A percentile compares a stretch with the other conserved stretches of the same genome.
phyloP scores from a whole-genome alignment of 2,888 invertebrate genomes.

The Pheosia tremula region DNA sequence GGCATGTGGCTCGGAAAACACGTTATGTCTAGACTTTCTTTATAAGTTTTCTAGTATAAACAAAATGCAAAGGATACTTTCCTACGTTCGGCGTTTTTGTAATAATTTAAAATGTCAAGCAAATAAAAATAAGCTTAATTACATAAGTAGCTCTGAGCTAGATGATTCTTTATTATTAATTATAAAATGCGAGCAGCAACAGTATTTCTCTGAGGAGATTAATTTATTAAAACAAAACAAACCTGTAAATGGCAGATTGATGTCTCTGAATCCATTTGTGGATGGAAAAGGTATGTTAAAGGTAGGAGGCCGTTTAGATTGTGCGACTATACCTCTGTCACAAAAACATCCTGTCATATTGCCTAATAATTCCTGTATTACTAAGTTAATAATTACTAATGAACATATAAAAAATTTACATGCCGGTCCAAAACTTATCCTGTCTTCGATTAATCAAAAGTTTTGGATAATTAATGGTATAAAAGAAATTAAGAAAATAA shows the following conservation, averaged over 20 bases:
- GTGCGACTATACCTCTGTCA: not conserved
- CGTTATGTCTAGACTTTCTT: not conserved
- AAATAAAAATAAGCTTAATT: not conserved
- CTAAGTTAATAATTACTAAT: not conserved
- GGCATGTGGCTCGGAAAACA: not conserved
- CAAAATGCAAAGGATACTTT: not conserved
- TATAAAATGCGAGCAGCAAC: not conserved
- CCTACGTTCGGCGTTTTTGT: not conserved
- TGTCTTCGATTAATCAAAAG: not conserved
- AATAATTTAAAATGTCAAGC: not conserved
- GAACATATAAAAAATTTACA: not conserved
- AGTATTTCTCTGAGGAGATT: not conserved
- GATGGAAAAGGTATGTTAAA: not conserved
- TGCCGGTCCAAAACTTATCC: not conserved
- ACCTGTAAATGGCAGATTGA: not conserved
- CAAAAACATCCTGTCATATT: not conserved
- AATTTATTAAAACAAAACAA: not conserved
- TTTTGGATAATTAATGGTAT: constrained; percentile 8
- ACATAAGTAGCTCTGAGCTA: not conserved
- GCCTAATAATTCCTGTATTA: not conserved
- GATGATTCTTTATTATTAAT: not conserved
- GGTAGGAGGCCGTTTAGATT: not conserved
- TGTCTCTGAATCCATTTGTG: not conserved
- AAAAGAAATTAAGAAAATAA: not conserved
- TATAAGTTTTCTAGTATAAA: not conserved